Conservation (phyloP, 2,888 invertebrate species). For the Drosophila anomelani region DNA sequence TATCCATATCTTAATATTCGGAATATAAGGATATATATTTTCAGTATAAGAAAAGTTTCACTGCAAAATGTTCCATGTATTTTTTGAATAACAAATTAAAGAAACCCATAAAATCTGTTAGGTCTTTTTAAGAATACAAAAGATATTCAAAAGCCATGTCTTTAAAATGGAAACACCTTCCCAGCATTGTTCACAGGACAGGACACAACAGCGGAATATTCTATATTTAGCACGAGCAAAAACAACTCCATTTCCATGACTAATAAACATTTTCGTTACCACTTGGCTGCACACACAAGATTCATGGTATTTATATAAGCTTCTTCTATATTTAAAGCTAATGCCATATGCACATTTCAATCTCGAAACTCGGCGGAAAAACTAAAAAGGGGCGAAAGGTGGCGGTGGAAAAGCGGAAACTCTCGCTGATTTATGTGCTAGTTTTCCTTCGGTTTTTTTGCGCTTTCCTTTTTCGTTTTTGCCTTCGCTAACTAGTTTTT, state of each 20-base stretch:
- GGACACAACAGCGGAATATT: background rate
- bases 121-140: background rate
- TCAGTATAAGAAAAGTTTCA: no score
- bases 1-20: no score
- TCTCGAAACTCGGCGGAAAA: constrained; percentile 33
- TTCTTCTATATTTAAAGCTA: constrained; percentile 58
- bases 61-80: no score
- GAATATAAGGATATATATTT: no score
- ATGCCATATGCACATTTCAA: constrained; percentile 71
- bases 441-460: constrained; percentile 43
- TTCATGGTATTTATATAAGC: constrained; percentile 39
- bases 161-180: background rate
- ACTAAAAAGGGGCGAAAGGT: constrained; percentile 9
- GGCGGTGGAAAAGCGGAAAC: constrained; percentile 40
- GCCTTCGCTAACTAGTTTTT: constrained; percentile 68
- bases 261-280: constrained; percentile 39
- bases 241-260: constrained; percentile 12
- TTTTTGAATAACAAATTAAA: background rate
- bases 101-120: background rate
- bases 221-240: background rate
- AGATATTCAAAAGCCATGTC: background rate
- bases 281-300: constrained; percentile 35
- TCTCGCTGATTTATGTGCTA: constrained; percentile 69
- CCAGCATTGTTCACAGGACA: background rate
- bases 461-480: constrained; percentile 37